Conservation (phyloP, 2,888 invertebrate genomes). For the Scelioninae gen. 1 region DNA sequence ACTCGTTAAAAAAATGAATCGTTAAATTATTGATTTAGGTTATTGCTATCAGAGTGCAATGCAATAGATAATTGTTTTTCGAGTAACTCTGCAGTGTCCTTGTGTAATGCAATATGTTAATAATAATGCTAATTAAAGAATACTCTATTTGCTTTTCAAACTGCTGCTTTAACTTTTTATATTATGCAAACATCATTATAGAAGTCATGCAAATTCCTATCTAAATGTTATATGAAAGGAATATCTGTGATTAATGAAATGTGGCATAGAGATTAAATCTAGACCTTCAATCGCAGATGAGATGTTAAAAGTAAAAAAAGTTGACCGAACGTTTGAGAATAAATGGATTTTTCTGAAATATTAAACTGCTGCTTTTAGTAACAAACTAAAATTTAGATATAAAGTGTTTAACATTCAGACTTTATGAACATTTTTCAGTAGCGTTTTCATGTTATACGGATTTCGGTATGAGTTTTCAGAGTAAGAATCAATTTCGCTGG, state of each 20-base stretch:
- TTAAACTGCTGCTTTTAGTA: too few species aligned
- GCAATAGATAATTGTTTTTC: too few species aligned
- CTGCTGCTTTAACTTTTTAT: not conserved
- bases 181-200: conserved; percentile 11
- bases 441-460: not conserved
- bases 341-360: not conserved
- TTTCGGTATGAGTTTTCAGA: not conserved
- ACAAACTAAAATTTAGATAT: not conserved
- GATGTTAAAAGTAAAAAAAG: not conserved
- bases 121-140: conserved; percentile 19
- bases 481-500: not conserved
- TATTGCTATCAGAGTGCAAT: too few species aligned
- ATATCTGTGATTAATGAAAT: conserved; percentile 19
- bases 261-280: conserved; percentile 2
- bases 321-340: not conserved
- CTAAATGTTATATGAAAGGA: conserved; percentile 9
- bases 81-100: too few species aligned
- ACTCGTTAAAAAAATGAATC: too few species aligned
- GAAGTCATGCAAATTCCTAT: conserved; percentile 12
- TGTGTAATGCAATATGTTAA: not conserved
- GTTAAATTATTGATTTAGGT: too few species aligned
- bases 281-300: not conserved
- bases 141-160: not conserved
- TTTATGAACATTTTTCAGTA: not conserved
- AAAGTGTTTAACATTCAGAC: not conserved